Base-by-base conservation (phyloP, 2,113 vertebrate species). In the Petrocephalus zakoni region DNA sequence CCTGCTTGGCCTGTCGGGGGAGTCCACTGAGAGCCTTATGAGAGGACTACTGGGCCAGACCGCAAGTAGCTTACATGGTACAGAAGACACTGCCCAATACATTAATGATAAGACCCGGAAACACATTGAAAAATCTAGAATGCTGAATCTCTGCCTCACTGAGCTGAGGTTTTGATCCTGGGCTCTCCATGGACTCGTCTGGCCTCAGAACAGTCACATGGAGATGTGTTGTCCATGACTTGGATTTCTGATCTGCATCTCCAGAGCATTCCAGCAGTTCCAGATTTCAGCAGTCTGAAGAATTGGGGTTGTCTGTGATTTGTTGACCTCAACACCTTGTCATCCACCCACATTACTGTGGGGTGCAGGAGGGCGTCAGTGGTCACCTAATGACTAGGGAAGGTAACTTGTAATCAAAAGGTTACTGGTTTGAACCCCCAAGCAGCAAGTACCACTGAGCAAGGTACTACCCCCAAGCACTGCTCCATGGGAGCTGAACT, bases 1-100 rank as follows among this genome's bases (percentile, higher is more conserved):
- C 53, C 89, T 89, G 6, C 46, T 89, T 8, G 89, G 89, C n/a
- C 53, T 89, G 0, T 89, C 89, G 7, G 53, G 81, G 86, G 72
- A 83, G 37, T 87, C 89, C 42, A 83, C 83, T 53, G 75, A 84
- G 52, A 87, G 21, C 13, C 68, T 64, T 42, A 42, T 89, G 25
- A 53, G 25, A 87, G 55, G 22, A 5, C 42, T 87, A 11, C 25
- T 89, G 51, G 2, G 22, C 22, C 49, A 83, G 52, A 52, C 49
- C 6, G 85, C n/a, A 53, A 53, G 34, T 29, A 22, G 34, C 52
- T 13, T n/a, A 17, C 72, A 51, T 17, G 19, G 22, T 25, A 9
- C 34, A 49, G 89, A 89, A 11, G 86, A 87, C 37, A 87, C 78
- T 47, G 56, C 11, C 22, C n/a, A 61, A n/a, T 89, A 89, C 85